Percentiles rank a stretch among this genome's conserved stretches.
These are phyloP conservation scores for Mormyrus proboscirostris DNA, from an alignment of 2,797 vertebrate species.

Conservation along the genomic window DNA sequence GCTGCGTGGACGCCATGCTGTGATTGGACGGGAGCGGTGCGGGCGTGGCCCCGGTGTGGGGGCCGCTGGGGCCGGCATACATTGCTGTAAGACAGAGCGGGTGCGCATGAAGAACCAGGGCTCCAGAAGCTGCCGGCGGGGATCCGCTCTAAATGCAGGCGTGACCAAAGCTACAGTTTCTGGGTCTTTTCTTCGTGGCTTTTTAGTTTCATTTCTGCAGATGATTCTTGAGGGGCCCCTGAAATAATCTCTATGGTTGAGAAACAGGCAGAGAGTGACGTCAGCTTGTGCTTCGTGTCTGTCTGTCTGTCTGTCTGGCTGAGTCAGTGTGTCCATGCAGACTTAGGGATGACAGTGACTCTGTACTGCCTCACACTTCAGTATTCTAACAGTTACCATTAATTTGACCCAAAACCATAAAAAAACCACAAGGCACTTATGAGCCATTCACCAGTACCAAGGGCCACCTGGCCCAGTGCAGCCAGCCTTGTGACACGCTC, in stretches of 20 bases:
- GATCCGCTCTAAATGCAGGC: too few species aligned
- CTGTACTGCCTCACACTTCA: not conserved
- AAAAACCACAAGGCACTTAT: not conserved
- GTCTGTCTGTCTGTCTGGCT: not conserved
- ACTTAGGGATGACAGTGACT: too few species aligned
- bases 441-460: not conserved
- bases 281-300: not conserved
- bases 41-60: conserved; percentile 66
- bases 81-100: conserved; percentile 73
- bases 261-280: not conserved
- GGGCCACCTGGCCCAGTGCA: not conserved
- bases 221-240: not conserved
- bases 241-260: not conserved
- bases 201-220: not conserved
- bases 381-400: not conserved
- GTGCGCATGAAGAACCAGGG: conserved; percentile 46
- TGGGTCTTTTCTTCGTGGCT: not conserved
- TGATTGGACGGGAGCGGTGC: conserved; percentile 66
- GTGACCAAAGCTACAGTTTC: conserved; percentile 39
- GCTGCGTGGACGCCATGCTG: conserved; percentile 68
- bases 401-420: not conserved
- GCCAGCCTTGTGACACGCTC: not conserved
- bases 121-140: not conserved
- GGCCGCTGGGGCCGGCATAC: conserved; percentile 71
- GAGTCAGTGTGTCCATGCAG: not conserved